A percentile compares a stretch with the other conserved stretches of the same genome.
phyloP scores from a whole-genome alignment of 2,113 vertebrate species.

The Perca flavescens region DNA sequence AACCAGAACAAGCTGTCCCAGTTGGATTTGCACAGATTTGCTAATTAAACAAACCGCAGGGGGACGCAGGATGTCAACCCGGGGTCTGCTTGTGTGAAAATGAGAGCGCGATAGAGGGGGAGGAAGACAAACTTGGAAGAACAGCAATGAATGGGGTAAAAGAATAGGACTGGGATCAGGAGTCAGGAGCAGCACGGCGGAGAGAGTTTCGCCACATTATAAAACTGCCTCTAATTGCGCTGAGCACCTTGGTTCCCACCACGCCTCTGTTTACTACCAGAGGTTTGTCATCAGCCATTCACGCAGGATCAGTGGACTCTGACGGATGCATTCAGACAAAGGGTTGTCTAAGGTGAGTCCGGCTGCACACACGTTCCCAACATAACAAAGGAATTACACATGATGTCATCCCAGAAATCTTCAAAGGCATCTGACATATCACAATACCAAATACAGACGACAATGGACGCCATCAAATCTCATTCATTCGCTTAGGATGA shows the following conservation, averaged over 20 bases:
- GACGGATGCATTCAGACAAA: slow-evolving; percentile 58
- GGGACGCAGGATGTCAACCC: slow-evolving; percentile 48
- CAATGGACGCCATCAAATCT: slow-evolving; percentile 16
- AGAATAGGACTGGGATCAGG: slow-evolving; percentile 16
- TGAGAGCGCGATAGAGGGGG: slow-evolving; percentile 36
- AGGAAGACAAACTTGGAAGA: slow-evolving; percentile 32
- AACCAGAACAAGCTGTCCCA: slow-evolving; percentile 71
- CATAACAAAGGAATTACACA: slow-evolving; percentile 71
- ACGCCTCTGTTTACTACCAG: slow-evolving; percentile 37
- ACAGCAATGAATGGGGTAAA: slow-evolving; percentile 13
- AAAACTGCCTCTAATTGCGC: slow-evolving; percentile 54
- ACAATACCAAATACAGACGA: slow-evolving; percentile 27
- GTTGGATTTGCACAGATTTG: slow-evolving; percentile 62
- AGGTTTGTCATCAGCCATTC: slow-evolving; percentile 48
- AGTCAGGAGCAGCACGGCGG: slow-evolving; percentile 32
- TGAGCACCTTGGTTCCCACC: slow-evolving; percentile 53
- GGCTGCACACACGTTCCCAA: slow-evolving; percentile 44
- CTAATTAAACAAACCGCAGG: slow-evolving; percentile 78
- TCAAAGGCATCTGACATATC: slow-evolving; percentile 58
- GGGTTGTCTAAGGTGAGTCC: slow-evolving; percentile 65
- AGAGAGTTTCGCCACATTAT: slow-evolving; percentile 54
- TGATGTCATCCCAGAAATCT: slow-evolving; percentile 63
- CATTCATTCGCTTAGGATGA: slow-evolving; percentile 1
- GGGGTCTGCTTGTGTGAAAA: slow-evolving; percentile 35
- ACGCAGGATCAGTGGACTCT: slow-evolving; percentile 26